phyloP scores from a whole-genome alignment of 1,140 invertebrate genomes.

The Cyphomyrmex costatus region DNA sequence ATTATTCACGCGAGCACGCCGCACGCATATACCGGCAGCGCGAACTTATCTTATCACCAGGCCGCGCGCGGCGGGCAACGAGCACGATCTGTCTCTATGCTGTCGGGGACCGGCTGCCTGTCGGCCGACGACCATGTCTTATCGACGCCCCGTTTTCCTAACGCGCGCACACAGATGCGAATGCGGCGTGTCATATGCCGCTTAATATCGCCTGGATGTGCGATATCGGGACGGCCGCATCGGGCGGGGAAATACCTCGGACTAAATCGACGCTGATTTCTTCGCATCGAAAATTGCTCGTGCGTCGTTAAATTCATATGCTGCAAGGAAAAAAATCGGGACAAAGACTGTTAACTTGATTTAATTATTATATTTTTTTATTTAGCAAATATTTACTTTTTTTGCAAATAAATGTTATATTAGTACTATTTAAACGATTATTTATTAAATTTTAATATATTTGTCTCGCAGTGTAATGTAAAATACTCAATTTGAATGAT shows the following conservation, averaged over 20 bases:
- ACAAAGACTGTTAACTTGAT: too few relatives aligned
- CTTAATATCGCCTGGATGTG: conserved; percentile 44
- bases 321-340: too few relatives aligned
- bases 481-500: too few relatives aligned
- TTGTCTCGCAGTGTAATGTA: too few relatives aligned
- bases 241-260: too few relatives aligned
- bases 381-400: too few relatives aligned
- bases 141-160: conserved; percentile 58
- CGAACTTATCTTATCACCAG: conserved; percentile 64
- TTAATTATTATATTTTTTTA: too few relatives aligned
- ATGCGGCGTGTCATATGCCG: not conserved
- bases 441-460: too few relatives aligned
- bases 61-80: conserved; percentile 42
- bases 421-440: too few relatives aligned
- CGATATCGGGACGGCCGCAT: not conserved
- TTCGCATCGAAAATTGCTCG: not conserved
- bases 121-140: conserved; percentile 60
- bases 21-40: conserved; percentile 40
- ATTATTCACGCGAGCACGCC: conserved; percentile 64
- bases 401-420: too few relatives aligned
- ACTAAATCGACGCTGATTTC: not conserved
- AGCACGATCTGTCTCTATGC: conserved; percentile 63
- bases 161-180: conserved; percentile 6
- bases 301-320: too few relatives aligned
- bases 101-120: conserved; percentile 46